Conservation (phyloP, 2,888 invertebrate species). For the Agonopterix arenella region DNA sequence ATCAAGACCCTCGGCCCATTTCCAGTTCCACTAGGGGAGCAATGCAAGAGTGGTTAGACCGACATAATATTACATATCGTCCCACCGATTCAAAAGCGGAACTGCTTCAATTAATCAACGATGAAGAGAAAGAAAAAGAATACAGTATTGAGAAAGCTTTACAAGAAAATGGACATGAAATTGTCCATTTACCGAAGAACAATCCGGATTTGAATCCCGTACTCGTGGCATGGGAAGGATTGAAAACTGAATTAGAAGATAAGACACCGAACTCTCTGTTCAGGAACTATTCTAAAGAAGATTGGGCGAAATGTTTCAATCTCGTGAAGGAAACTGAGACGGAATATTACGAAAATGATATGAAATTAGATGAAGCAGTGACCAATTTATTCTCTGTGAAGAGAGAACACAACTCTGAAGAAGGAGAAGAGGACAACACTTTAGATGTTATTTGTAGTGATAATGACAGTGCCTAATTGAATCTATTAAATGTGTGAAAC, state of each 20-base stretch:
- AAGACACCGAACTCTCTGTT: background rate
- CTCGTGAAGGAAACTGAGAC: slow-evolving; percentile 3
- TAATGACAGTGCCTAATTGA: too few species aligned
- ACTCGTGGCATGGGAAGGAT: slow-evolving; percentile 1
- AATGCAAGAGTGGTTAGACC: slow-evolving; percentile 3
- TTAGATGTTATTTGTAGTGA: background rate
- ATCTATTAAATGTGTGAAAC: too few species aligned
- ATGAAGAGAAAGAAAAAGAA: background rate
- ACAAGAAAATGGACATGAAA: slow-evolving; percentile 1
- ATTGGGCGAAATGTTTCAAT: slow-evolving; percentile 6
- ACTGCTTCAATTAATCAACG: background rate
- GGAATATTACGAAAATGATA: slow-evolving; percentile 6
- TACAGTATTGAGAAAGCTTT: slow-evolving; percentile 1
- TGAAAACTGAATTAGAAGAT: background rate
- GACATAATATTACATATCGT: background rate
- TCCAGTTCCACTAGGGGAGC: background rate
- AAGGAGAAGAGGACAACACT: background rate
- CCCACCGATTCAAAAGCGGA: background rate
- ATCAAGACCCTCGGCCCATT: background rate
- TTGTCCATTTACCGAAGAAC: slow-evolving; percentile 4
- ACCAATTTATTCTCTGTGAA: background rate
- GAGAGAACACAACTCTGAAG: background rate
- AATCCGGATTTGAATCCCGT: slow-evolving; percentile 3
- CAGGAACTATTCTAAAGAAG: background rate
- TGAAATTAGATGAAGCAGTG: background rate